Evolutionary conservation across 1,140 invertebrate genomes (phyloP).

Genomic region (Micrasema minimum): DNA sequence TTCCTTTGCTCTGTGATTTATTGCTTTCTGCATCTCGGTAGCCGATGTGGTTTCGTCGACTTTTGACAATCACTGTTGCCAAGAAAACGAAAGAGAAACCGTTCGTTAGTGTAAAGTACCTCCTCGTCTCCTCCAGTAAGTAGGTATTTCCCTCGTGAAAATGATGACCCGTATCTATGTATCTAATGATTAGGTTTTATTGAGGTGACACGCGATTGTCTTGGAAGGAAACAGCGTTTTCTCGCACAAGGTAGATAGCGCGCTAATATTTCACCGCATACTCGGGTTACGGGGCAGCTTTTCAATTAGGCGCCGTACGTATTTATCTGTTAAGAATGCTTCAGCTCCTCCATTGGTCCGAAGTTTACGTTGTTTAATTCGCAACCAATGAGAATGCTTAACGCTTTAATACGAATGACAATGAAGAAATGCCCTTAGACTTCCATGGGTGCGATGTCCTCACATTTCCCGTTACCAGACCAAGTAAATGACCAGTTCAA

Average conservation of each 20-base stretch:
- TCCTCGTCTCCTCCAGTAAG: no score
- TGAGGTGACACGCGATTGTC: no score
- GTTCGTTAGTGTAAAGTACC: no score
- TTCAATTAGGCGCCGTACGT: neutral
- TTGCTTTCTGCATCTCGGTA: constrained; percentile 25
- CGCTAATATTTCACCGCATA: no score
- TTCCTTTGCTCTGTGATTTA: constrained; percentile 49
- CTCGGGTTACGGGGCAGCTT: no score
- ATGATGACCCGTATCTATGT: no score
- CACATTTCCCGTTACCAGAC: no score
- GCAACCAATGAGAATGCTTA: constrained; percentile 15
- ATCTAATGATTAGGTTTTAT: no score
- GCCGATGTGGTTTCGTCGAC: neutral
- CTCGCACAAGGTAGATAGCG: no score
- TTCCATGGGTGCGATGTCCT: constrained; percentile 12
- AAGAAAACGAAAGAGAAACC: constrained; percentile 11
- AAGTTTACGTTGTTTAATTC: constrained; percentile 19
- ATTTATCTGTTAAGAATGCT: neutral
- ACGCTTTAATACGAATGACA: constrained; percentile 18
- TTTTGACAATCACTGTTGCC: constrained; percentile 1
- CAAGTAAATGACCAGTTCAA: no score
- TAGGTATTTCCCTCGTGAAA: no score
- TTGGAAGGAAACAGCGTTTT: no score
- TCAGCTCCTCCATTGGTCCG: constrained; percentile 18
- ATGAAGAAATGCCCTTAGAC: constrained; percentile 14